Evolutionary conservation across 2,888 invertebrate genomes (phyloP).

Genomic region (Watsonalla cultraria): DNA sequence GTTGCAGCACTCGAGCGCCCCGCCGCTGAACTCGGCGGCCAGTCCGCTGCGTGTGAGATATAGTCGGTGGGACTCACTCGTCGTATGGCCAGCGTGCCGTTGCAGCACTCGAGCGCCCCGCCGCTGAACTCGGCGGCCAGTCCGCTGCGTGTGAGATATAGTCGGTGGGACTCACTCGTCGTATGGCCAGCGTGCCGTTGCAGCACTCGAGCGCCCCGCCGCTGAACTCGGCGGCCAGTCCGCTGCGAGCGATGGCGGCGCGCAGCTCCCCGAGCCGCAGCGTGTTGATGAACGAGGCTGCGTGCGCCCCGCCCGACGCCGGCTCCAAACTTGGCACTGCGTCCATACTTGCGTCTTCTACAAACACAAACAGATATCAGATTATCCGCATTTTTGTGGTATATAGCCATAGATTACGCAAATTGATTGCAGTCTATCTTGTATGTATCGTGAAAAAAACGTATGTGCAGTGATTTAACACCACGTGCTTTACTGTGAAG

Average conservation of each 20-base stretch:
- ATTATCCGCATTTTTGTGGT: too few relatives aligned
- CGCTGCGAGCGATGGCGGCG: slow-evolving; percentile 92
- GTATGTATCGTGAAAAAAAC: too few relatives aligned
- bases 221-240: slow-evolving; percentile 91
- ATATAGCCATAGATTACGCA: too few relatives aligned
- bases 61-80: slow-evolving; percentile 66
- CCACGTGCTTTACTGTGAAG: too few relatives aligned
- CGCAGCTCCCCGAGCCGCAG: slow-evolving; percentile 93
- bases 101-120: slow-evolving; percentile 96
- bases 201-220: slow-evolving; percentile 97
- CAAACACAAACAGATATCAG: slow-evolving; percentile 1
- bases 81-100: slow-evolving; percentile 92
- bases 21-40: slow-evolving; percentile 92
- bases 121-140: slow-evolving; percentile 92
- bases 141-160: slow-evolving; percentile 66
- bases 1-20: slow-evolving; percentile 96
- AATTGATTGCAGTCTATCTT: too few relatives aligned
- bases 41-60: slow-evolving; percentile 87
- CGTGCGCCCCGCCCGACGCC: slow-evolving; percentile 76
- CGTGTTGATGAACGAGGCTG: slow-evolving; percentile 94
- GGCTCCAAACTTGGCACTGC: slow-evolving; percentile 86
- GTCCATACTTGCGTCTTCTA: slow-evolving; percentile 72
- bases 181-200: slow-evolving; percentile 92
- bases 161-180: slow-evolving; percentile 76
- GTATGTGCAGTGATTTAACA: too few relatives aligned